These are phyloP conservation scores for Chascanopsetta lugubris DNA, from an alignment of 2,113 vertebrate genomes.

Conservation along the genomic window DNA sequence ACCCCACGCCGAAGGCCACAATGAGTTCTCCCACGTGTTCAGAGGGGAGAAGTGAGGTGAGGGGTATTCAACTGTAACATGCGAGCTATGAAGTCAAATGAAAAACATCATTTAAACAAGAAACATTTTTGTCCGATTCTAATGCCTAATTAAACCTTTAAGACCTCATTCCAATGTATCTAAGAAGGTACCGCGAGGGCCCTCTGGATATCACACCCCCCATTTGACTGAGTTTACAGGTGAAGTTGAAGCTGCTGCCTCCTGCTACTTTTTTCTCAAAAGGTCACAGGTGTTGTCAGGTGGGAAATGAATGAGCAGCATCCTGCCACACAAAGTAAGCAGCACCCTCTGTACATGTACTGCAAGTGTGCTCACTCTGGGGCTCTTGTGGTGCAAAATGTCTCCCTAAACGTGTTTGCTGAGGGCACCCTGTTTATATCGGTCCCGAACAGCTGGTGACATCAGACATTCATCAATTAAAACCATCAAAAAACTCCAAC, in stretches of 20 bases:
- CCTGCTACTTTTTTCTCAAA: conserved; percentile 2
- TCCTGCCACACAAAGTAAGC: conserved; percentile 10
- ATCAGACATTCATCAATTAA: background rate
- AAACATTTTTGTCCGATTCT: background rate
- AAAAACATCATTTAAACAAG: background rate
- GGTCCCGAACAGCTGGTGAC: background rate
- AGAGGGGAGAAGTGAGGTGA: no score
- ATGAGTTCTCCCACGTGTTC: no score
- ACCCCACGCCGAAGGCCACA: no score
- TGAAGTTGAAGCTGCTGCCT: background rate
- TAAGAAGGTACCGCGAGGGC: background rate
- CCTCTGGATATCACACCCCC: background rate
- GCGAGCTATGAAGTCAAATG: background rate
- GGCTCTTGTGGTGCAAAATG: conserved; percentile 9
- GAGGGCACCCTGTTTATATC: background rate
- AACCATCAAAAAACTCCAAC: background rate
- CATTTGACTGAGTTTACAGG: background rate
- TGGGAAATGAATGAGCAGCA: background rate
- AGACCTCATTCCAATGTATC: background rate
- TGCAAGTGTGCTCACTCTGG: background rate
- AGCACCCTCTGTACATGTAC: conserved; percentile 3
- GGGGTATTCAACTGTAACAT: no score
- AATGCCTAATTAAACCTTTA: background rate
- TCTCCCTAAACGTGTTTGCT: conserved; percentile 2
- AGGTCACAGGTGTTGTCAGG: background rate